Conservation (phyloP, 2,113 vertebrate species). For the Cnemophilus loriae region DNA sequence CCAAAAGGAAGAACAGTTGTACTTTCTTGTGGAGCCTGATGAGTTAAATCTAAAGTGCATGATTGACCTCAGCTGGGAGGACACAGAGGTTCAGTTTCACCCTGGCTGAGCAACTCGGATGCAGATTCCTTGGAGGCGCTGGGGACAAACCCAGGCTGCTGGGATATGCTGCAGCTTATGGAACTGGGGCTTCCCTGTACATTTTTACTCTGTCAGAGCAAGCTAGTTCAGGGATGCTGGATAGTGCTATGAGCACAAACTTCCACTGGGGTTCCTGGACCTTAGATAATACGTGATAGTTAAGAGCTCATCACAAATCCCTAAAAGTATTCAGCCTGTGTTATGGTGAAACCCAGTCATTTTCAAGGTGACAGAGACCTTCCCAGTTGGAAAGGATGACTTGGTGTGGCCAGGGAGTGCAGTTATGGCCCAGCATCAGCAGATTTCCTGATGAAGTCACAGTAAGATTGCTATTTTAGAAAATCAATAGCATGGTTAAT, state of each 20-base stretch:
- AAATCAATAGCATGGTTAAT: slow-evolving; percentile 58
- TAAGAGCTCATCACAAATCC: not conserved
- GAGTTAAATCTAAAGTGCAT: not conserved
- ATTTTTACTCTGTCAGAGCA: not conserved
- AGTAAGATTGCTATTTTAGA: slow-evolving; percentile 26
- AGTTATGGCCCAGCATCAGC: slow-evolving; percentile 14
- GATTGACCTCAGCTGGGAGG: not conserved
- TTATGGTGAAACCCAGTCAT: not conserved
- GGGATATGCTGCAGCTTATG: not conserved
- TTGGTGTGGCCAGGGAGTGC: not conserved
- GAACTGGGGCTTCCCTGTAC: not conserved
- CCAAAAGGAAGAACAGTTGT: not conserved
- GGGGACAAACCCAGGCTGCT: not conserved
- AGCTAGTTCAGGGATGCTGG: not conserved
- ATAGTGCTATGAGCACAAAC: not conserved
- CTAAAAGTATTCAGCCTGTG: not conserved
- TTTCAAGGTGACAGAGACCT: slow-evolving; percentile 45
- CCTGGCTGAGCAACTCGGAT: not conserved
- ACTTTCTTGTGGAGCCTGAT: not conserved
- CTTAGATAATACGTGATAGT: not conserved
- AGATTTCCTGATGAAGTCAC: slow-evolving; percentile 44
- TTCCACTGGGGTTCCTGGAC: not conserved
- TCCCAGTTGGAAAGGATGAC: not conserved
- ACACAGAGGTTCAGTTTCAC: not conserved
- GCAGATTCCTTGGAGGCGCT: not conserved